These are phyloP conservation scores for Aptenodytes patagonicus DNA, from an alignment of 2,113 vertebrate genomes.

Conservation along the genomic window DNA sequence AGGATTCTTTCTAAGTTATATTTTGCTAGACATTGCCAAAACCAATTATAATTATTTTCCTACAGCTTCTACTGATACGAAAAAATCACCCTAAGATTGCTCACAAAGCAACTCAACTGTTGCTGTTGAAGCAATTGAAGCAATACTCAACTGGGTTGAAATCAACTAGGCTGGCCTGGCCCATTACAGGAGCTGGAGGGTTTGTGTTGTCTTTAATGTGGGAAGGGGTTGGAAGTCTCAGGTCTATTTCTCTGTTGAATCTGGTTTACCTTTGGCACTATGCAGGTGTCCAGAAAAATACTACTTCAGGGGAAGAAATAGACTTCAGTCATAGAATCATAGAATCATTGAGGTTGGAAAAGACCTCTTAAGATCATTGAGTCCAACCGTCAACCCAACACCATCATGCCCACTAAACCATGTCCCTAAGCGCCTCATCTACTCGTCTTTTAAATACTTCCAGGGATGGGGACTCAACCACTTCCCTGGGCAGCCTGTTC, in stretches of 20 bases:
- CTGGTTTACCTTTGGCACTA: not conserved
- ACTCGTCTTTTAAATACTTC: too few relatives aligned
- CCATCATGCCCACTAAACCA: too few relatives aligned
- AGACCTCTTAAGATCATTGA: too few relatives aligned
- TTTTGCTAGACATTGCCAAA: not conserved
- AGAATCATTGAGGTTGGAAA: too few relatives aligned
- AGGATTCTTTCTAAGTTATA: not conserved
- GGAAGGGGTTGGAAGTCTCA: not conserved
- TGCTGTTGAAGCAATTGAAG: too few relatives aligned
- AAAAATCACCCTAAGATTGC: not conserved
- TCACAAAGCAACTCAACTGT: not conserved
- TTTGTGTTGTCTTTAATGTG: not conserved
- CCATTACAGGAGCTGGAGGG: not conserved
- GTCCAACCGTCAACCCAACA: too few relatives aligned
- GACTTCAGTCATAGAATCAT: not conserved
- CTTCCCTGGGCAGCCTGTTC: too few relatives aligned
- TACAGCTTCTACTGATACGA: not conserved
- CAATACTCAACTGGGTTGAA: not conserved
- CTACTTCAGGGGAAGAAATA: not conserved
- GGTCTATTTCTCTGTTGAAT: not conserved
- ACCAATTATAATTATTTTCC: not conserved
- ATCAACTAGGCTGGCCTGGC: not conserved
- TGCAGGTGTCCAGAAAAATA: not conserved
- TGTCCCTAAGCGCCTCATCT: too few relatives aligned
- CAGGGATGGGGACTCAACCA: too few relatives aligned